These are phyloP conservation scores for Lasioglossum zephyrum DNA, from an alignment of 2,888 invertebrate genomes.

Conservation along the genomic window DNA sequence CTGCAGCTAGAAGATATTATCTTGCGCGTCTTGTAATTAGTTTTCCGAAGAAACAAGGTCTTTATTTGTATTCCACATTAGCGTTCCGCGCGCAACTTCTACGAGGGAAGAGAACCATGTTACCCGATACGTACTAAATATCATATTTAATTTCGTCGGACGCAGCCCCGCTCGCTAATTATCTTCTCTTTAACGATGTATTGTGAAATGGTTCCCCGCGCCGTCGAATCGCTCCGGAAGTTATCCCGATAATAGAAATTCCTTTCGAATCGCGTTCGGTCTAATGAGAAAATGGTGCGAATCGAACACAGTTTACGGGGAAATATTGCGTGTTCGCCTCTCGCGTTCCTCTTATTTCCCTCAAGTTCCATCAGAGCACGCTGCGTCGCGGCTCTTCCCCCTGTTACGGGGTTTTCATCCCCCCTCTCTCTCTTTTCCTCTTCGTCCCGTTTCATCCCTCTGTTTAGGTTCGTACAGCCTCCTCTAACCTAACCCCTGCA, in stretches of 20 bases:
- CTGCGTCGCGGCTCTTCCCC: slow-evolving; percentile 70
- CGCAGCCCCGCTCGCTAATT: neutral
- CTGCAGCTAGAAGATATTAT: neutral
- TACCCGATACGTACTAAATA: neutral
- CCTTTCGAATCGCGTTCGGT: neutral
- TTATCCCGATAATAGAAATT: slow-evolving; percentile 7
- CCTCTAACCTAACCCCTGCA: slow-evolving; percentile 7
- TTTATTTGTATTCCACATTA: neutral
- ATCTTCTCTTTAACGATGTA: neutral
- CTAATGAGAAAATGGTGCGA: slow-evolving; percentile 67
- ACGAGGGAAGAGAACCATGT: neutral
- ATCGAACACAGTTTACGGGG: slow-evolving; percentile 77
- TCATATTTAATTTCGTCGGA: neutral
- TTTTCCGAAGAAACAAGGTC: neutral
- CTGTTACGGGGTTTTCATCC: slow-evolving; percentile 10
- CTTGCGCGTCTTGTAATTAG: neutral
- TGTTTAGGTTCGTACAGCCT: slow-evolving; percentile 59
- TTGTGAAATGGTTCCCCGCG: neutral
- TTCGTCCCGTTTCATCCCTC: slow-evolving; percentile 24
- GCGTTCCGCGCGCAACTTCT: neutral
- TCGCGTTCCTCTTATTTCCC: slow-evolving; percentile 42
- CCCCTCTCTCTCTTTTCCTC: slow-evolving; percentile 13
- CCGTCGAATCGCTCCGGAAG: neutral
- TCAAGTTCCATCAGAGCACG: slow-evolving; percentile 43
- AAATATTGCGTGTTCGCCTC: slow-evolving; percentile 81